Base-by-base conservation (phyloP, 2,888 invertebrate species). In the Pedicia rivosa region DNA sequence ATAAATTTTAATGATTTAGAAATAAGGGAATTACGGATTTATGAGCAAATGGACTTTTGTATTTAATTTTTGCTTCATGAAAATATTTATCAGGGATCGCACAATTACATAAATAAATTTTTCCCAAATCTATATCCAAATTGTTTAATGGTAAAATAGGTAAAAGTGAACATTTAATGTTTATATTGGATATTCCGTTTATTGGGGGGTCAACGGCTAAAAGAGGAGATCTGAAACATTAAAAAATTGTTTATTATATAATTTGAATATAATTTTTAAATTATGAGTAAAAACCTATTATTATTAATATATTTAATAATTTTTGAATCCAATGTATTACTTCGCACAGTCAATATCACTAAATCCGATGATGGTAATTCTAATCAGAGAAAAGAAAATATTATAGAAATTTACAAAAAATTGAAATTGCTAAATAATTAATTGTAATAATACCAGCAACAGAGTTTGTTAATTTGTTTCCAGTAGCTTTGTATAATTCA, bases 41-140 rank as follows among this genome's bases (percentile, higher is more conserved):
- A 38, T 79, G 74, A 37, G 80, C 80, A 51, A 88, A 91, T 6
- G 90, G 90, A 45, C 87, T 79, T 50, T 74, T 72, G 65, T 88
- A 91, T 44, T 68, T 67, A 43, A 90, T 76, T 38, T 78, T 77
- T 47, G 77, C 73, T 49, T 78, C 77, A 36, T 67, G 64, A 64
- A 79, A 87, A 49, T 87, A 69, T 55, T 72, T 72, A 46, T 71
- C 65, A 19, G 91, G 88, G 52, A 88, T 70, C 46, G 81, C 82
- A 51, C 88, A 67, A 65, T 88, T 83, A 56, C 83, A 84, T 45
- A 90, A 69, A 65, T 84, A 87, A 47, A 87, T 64, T 58, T 78
- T 78, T 34, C 82, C 78, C 51, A 73, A 61, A 45, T 53, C 72
- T 44, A 62, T 63, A 51, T 63, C 55, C 40, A 68, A 65, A 55